Evolutionary conservation across 2,797 vertebrate species (phyloP).

Genomic region (Hypotaenidia philippensis): DNA sequence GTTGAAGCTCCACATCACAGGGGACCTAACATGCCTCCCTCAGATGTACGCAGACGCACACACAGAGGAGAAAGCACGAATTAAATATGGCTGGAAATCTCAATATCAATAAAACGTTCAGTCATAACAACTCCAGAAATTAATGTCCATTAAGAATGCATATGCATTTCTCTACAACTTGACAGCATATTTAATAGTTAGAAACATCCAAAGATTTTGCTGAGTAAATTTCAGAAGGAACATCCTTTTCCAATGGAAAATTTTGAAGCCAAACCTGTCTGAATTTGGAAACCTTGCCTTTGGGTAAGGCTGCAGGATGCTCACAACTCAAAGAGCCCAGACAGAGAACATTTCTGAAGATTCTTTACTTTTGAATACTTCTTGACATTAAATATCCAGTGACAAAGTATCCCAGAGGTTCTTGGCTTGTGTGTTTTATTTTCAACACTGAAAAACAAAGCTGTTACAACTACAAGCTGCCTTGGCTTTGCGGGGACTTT

Average conservation of each 20-base stretch:
- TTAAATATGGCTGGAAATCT: not conserved
- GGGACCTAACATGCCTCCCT: not conserved
- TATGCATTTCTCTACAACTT: not conserved
- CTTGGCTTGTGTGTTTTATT: not conserved
- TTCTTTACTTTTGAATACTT: conserved; percentile 10
- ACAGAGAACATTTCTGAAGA: not conserved
- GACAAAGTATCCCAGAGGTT: not conserved
- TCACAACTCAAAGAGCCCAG: not conserved
- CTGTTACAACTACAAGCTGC: not conserved
- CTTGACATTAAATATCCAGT: not conserved
- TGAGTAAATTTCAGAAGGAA: not conserved
- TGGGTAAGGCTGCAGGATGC: not conserved
- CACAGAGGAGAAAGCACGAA: not conserved
- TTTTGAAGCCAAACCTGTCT: not conserved
- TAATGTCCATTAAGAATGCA: not conserved
- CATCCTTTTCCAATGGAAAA: not conserved
- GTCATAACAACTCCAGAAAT: not conserved
- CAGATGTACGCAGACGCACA: not conserved
- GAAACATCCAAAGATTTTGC: not conserved
- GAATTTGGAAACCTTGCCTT: not conserved
- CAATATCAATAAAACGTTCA: not conserved
- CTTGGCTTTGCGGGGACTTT: not conserved
- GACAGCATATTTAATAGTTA: not conserved
- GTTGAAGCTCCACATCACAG: not conserved
- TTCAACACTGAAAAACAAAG: conserved; percentile 12